Evolutionary conservation across 2,113 vertebrate species (phyloP), one percentile per base, ranked within the genome.

Genomic region (Dissostichus mawsoni): DNA sequence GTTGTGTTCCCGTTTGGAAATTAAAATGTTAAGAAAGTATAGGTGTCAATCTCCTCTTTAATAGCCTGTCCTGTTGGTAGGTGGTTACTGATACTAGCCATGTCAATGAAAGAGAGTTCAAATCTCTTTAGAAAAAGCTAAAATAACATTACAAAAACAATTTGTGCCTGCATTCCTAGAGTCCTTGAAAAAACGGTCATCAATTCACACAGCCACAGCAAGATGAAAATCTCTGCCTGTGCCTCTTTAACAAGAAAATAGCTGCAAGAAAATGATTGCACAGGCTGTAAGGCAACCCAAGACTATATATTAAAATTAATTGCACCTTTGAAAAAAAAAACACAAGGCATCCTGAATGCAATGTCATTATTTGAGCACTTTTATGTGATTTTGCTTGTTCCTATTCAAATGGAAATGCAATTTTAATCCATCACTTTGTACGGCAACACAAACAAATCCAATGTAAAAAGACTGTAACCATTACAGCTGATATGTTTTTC

Each of bases 211-310:
- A 33, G 47, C 63, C 14, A 14, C 14, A 45, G 29, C 9, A 23
- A 44, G 18, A 58, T 29, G 33, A 50, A 76, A 72, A 74, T 75
- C 20, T 55, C 20, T 78, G 58, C 11, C 25, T 47, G 36, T 9
- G 11, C 18, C 17, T 53, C 20, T 66, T 61, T 12, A 52, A 59
- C 69, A 5, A 25, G 33, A 44, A 63, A 64, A 61, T 5, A 48
- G n/a, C 69, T 78, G 52, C 57, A 55, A 68, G 45, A 29, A 44
- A 68, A 72, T 72, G 13, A 68, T 67, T 65, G 44, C 3, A 57
- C 17, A 51, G 44, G 1, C 9, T 1, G 1, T 53, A 14, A 64
- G 47, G 23, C n/a, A 13, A 55, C 36, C 36, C 7, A 53, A 29
- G 51, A 20, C 69, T 18, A 56, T 14, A 51, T 29, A 71, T 16